Evolutionary conservation across 2,113 vertebrate species (phyloP).

Genomic region (Chloropsis cyanopogon): DNA sequence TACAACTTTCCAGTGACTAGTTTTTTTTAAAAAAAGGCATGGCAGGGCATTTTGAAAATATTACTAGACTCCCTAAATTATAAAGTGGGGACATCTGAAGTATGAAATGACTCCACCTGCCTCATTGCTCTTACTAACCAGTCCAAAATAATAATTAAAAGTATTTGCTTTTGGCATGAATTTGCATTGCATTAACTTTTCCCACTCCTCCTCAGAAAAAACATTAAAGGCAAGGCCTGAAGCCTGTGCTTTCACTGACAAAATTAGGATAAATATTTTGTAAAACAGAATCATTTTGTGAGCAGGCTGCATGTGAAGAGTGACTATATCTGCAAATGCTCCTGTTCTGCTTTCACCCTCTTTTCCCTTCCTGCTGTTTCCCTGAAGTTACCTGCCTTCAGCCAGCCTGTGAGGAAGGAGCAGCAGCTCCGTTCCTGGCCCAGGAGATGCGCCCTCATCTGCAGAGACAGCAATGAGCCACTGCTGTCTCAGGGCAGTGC

Average conservation of each 20-base stretch:
- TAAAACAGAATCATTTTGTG: background rate
- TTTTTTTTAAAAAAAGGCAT: background rate
- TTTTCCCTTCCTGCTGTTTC: background rate
- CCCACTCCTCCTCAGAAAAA: slow-evolving; percentile 9
- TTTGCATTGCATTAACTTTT: slow-evolving; percentile 50
- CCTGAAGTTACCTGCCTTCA: background rate
- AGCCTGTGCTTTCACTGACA: slow-evolving; percentile 32
- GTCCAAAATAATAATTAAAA: slow-evolving; percentile 54
- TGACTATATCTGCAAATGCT: background rate
- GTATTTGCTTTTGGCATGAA: slow-evolving; percentile 5
- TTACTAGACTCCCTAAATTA: slow-evolving; percentile 40
- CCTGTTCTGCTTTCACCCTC: background rate
- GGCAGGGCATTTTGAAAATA: background rate
- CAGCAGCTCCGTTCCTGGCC: background rate
- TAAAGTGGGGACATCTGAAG: slow-evolving; percentile 33
- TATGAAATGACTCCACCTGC: slow-evolving; percentile 17
- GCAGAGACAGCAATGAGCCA: background rate
- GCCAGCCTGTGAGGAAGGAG: background rate
- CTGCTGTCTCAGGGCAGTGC: fast-evolving
- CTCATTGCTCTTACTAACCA: background rate
- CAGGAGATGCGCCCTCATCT: background rate
- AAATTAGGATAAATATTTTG: background rate
- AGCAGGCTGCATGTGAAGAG: background rate
- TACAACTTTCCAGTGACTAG: background rate
- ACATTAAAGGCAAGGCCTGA: slow-evolving; percentile 4